Evolutionary conservation across 1,140 invertebrate species (phyloP), one percentile per base, ranked within the genome.

Genomic region (Drosophila micromelanica): DNA sequence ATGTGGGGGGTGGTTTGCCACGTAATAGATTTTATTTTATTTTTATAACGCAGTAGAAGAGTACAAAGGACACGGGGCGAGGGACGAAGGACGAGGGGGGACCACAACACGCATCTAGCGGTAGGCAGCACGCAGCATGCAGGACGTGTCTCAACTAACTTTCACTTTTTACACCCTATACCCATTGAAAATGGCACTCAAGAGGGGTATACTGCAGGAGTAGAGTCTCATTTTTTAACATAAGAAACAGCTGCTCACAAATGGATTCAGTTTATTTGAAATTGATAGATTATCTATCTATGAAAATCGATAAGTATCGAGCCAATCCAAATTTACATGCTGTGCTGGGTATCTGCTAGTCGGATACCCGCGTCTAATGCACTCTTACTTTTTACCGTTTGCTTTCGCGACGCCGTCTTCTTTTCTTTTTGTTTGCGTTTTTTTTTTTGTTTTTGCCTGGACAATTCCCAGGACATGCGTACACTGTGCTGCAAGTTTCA

Each of bases 1-100:
- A 87, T 91, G 87, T 89, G 76, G 90, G 86, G 76, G 90, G 90
- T 91, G 90, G 90, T 91, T 91, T 84, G 90, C 90, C 90, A 91
- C 90, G 86, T 91, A 91, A 91, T 91, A 90, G 90, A 91, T 91
- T 91, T 91, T 87, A 79, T 84, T 90, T 91, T 89, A 89, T 89
- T 89, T 89, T 89, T 89, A 89, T 89, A 87, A 76, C 68, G 63
- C 56, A 52, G 43, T 49, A 62, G 5, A 6, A 6, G 27, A 5
- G 68, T 37, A 35, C 15, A 43, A 40, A 42, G 35, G 20, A 35
- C 23, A 27, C 23, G 46, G 46, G n/a, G 45, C 49, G 17, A 9
- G 9, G 7, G 15, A 30, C 46, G 11, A 23, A 51, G 46, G n/a
- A 48, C 49, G 17, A 2, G 17, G 23, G 7, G n/a, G 7, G n/a